Evolutionary conservation across 2,113 vertebrate genomes (phyloP).

Genomic region (Chaetodon auriga): DNA sequence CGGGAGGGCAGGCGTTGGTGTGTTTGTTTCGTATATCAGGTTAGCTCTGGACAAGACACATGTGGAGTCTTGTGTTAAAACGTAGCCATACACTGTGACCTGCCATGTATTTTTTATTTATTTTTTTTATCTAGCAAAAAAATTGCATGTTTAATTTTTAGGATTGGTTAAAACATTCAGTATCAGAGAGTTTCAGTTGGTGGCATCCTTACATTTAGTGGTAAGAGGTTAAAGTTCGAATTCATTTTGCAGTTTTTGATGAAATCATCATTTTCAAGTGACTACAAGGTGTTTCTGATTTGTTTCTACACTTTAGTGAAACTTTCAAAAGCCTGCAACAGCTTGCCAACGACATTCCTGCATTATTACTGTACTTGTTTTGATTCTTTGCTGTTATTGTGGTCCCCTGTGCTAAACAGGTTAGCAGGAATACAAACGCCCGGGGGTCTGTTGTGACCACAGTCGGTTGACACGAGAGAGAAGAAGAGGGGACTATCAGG

Average conservation of each 20-base stretch:
- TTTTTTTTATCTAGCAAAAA: not conserved
- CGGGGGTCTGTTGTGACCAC: not conserved
- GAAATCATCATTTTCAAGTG: not conserved
- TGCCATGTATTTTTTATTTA: not conserved
- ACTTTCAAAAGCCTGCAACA: not conserved
- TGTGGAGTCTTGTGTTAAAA: not conserved
- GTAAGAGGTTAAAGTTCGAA: not conserved
- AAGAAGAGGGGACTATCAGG: not conserved
- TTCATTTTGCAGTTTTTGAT: too few species aligned
- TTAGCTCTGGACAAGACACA: slow-evolving; percentile 1
- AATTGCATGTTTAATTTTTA: too few species aligned
- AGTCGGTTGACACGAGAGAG: too few species aligned
- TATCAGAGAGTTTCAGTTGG: not conserved
- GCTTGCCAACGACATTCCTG: not conserved
- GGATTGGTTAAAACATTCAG: too few species aligned
- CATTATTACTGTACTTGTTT: not conserved
- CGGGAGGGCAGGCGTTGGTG: slow-evolving; percentile 38
- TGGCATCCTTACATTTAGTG: not conserved
- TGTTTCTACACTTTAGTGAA: not conserved
- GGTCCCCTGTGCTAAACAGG: not conserved
- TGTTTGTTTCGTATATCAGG: slow-evolving; percentile 34
- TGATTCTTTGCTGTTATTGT: not conserved
- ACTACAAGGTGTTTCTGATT: too few species aligned
- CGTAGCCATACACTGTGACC: not conserved
- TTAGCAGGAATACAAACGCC: not conserved